Percentiles rank a stretch among this genome's conserved stretches.
Evolutionary conservation across 2,888 invertebrate species (phyloP).

Genomic region (Patella caerulea): DNA sequence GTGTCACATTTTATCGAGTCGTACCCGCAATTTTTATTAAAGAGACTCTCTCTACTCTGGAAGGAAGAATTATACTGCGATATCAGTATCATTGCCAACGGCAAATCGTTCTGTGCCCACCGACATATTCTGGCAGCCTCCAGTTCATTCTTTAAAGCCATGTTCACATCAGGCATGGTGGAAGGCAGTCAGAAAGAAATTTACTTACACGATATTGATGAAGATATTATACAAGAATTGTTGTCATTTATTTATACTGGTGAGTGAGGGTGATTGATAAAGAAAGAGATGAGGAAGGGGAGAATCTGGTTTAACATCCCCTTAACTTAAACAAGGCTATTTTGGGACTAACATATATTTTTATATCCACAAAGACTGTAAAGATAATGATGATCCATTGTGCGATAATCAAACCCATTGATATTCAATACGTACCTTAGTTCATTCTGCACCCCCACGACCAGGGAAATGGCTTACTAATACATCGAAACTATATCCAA

Average conservation of each 20-base stretch:
- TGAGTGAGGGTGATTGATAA: conserved; percentile 54
- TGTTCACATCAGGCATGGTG: conserved; percentile 88
- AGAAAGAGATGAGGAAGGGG: too few relatives aligned
- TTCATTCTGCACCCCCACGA: too few relatives aligned
- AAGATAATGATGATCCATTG: too few relatives aligned
- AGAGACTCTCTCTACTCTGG: conserved; percentile 31
- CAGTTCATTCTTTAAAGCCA: conserved; percentile 93
- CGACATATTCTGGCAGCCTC: conserved; percentile 88
- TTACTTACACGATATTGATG: conserved; percentile 78
- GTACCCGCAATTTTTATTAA: conserved; percentile 15
- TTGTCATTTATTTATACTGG: conserved; percentile 92
- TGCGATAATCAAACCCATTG: too few relatives aligned
- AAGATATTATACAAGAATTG: conserved; percentile 82
- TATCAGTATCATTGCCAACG: conserved; percentile 47
- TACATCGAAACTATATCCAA: too few relatives aligned
- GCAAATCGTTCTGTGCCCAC: conserved; percentile 76
- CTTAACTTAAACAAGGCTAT: too few relatives aligned
- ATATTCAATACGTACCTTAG: too few relatives aligned
- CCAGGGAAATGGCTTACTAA: too few relatives aligned
- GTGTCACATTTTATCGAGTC: not conserved
- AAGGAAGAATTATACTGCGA: conserved; percentile 52
- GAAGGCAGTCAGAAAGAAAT: conserved; percentile 87
- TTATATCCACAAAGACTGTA: too few relatives aligned
- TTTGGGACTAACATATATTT: too few relatives aligned
- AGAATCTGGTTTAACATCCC: too few relatives aligned